Evolutionary conservation across 2,113 vertebrate species (phyloP).

Genomic region (Spermophilus dauricus): DNA sequence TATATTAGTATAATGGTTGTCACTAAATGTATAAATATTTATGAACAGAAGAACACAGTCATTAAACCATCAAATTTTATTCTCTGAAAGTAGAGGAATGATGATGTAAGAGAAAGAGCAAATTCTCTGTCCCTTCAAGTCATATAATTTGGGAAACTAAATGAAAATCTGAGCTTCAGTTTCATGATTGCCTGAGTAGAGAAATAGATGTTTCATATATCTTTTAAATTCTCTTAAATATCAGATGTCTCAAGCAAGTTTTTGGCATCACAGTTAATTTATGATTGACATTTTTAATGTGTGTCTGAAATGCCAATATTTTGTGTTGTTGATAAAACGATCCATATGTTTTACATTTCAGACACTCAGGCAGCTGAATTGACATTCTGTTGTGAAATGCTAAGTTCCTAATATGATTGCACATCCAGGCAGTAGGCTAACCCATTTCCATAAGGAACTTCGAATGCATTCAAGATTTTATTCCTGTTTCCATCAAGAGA

Average conservation of each 20-base stretch:
- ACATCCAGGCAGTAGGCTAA: conserved; percentile 71
- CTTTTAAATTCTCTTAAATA: conserved; percentile 78
- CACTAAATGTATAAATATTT: conserved; percentile 32
- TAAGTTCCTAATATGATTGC: conserved; percentile 79
- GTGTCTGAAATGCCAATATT: conserved; percentile 85
- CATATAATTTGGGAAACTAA: conserved; percentile 31
- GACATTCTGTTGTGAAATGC: conserved; percentile 85
- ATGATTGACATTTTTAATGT: conserved; percentile 85
- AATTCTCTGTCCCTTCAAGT: conserved; percentile 12
- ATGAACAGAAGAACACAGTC: background rate
- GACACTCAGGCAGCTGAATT: conserved; percentile 81
- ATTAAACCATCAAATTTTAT: conserved; percentile 46
- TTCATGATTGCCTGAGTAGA: conserved; percentile 50
- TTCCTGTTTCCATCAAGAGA: conserved; percentile 43
- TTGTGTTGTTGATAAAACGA: conserved; percentile 84
- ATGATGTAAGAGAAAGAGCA: background rate
- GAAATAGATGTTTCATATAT: conserved; percentile 66
- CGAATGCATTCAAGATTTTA: conserved; percentile 53
- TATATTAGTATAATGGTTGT: background rate
- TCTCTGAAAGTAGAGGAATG: background rate
- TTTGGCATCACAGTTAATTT: conserved; percentile 82
- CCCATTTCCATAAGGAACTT: conserved; percentile 72
- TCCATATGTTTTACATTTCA: conserved; percentile 85
- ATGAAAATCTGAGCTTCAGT: conserved; percentile 53
- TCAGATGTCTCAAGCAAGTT: conserved; percentile 82